phyloP scores from a whole-genome alignment of 2,113 vertebrate genomes.

The Fregetta grallaria region DNA sequence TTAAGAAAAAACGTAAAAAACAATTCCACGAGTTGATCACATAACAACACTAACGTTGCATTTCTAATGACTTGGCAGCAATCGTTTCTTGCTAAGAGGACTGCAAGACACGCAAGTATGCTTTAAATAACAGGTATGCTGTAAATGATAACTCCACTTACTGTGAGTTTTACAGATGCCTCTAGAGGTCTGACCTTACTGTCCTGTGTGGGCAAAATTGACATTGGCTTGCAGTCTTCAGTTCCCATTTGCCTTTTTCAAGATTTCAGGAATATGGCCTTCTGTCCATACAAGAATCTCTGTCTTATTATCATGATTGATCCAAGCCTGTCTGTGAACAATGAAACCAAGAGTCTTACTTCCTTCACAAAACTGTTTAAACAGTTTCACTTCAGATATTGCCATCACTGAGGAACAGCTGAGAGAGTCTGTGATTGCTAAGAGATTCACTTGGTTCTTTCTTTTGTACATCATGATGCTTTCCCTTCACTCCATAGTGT shows the following conservation, averaged over 20 bases:
- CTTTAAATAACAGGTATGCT: neutral
- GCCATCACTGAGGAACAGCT: neutral
- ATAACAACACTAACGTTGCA: constrained; percentile 1
- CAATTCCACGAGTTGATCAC: constrained; percentile 30
- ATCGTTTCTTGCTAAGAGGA: neutral
- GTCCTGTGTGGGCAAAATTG: neutral
- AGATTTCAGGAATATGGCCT: neutral
- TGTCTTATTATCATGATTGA: neutral
- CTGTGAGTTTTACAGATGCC: neutral
- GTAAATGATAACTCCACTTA: neutral
- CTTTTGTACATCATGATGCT: neutral
- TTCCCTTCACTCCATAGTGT: neutral
- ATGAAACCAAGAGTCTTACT: neutral
- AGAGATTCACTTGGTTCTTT: neutral
- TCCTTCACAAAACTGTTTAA: neutral
- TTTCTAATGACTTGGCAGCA: constrained; percentile 35
- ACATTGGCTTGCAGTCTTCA: neutral
- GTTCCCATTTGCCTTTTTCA: neutral
- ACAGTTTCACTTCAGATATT: neutral
- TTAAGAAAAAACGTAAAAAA: constrained; percentile 43
- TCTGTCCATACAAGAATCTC: neutral
- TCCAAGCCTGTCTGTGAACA: neutral
- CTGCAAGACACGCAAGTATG: neutral
- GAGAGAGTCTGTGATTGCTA: neutral
- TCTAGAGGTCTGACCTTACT: neutral